These are phyloP conservation scores for Adela reaumurella DNA, from an alignment of 2,888 invertebrate genomes.

Conservation along the genomic window DNA sequence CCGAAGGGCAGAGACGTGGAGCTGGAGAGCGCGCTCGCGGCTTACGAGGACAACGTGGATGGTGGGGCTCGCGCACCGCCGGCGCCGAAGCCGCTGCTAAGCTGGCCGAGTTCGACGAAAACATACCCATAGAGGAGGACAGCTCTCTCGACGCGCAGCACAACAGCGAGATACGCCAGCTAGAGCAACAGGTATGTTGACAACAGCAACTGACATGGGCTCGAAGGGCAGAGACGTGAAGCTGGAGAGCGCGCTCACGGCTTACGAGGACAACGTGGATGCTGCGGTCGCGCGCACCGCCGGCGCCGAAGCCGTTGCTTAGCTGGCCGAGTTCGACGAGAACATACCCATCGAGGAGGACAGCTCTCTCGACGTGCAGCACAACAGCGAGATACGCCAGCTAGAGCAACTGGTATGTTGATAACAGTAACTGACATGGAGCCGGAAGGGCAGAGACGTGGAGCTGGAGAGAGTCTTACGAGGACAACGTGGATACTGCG, in stretches of 20 bases:
- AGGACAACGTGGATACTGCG: constrained; percentile 92
- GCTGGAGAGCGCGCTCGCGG: constrained; percentile 80
- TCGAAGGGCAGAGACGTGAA: constrained; percentile 51
- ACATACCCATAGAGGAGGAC: constrained; percentile 79
- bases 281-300: constrained; percentile 86
- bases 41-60: constrained; percentile 94
- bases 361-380: constrained; percentile 61
- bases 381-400: constrained; percentile 48
- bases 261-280: constrained; percentile 94
- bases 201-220: too few relatives aligned
- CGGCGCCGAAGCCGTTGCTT: constrained; percentile 41
- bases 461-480: constrained; percentile 83
- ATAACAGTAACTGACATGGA: too few relatives aligned
- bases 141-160: constrained; percentile 61
- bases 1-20: constrained; percentile 55
- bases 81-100: constrained; percentile 87
- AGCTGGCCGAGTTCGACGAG: constrained; percentile 94
- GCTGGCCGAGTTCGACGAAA: constrained; percentile 94
- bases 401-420: constrained; percentile 52
- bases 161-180: constrained; percentile 48
- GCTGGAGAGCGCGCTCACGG: constrained; percentile 80
- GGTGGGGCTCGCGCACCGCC: constrained; percentile 87
- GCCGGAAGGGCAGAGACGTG: constrained; percentile 68
- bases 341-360: constrained; percentile 82
- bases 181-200: constrained; percentile 52